These are phyloP conservation scores for Syngnathus rostellatus DNA, from an alignment of 2,797 vertebrate species.

Conservation along the genomic window DNA sequence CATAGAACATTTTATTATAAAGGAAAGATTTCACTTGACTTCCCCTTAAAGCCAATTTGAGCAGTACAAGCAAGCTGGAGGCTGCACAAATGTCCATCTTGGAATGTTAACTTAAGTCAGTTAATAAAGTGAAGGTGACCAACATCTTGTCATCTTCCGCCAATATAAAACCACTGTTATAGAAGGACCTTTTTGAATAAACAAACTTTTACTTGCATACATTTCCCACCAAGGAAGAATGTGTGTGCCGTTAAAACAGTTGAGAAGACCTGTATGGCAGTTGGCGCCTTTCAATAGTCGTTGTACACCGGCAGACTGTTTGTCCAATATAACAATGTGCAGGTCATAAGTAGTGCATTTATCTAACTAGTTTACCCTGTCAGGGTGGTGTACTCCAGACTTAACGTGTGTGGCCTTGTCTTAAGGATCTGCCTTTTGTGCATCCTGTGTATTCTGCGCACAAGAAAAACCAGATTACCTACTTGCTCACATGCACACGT, in stretches of 20 bases:
- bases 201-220: not conserved
- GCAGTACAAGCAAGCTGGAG: not conserved
- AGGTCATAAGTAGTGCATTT: conserved; percentile 38
- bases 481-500: not conserved
- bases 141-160: not conserved
- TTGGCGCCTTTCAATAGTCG: conserved; percentile 9
- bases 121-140: not conserved
- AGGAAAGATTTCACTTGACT: too few relatives aligned
- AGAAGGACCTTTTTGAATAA: not conserved
- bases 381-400: conserved; percentile 17
- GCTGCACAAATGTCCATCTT: not conserved
- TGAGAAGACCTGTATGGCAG: not conserved
- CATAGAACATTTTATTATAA: too few relatives aligned
- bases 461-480: conserved; percentile 57
- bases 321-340: conserved; percentile 12
- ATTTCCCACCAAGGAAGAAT: not conserved
- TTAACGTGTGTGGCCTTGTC: conserved; percentile 23
- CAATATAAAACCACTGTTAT: not conserved
- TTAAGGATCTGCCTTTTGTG: conserved; percentile 19
- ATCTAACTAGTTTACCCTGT: conserved; percentile 50
- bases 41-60: not conserved
- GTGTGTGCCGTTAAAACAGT: not conserved
- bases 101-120: conserved; percentile 10
- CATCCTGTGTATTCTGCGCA: conserved; percentile 16
- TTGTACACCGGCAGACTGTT: conserved; percentile 9